Conservation (phyloP, 2,888 invertebrate genomes). For the Globia sparganii region DNA sequence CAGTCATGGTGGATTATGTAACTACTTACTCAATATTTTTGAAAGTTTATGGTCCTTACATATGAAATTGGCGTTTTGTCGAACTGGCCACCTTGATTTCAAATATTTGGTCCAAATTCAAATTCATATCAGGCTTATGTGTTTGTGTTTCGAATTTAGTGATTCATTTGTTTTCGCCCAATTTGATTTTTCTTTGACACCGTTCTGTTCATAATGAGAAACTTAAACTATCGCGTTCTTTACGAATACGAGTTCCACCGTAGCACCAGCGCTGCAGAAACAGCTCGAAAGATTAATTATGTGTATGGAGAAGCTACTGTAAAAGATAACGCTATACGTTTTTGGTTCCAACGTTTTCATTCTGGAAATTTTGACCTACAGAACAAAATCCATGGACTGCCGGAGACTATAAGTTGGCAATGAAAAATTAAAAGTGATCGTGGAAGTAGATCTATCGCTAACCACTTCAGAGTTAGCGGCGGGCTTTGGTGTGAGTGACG, state of each 20-base stretch:
- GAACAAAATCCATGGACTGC: neutral
- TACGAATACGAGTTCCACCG: too few species aligned
- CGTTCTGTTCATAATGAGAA: too few species aligned
- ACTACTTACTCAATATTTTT: slow-evolving; percentile 11
- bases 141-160: neutral
- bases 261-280: too few species aligned
- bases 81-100: neutral
- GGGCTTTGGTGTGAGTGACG: neutral
- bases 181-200: too few species aligned
- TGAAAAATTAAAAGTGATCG: neutral
- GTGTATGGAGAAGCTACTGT: neutral
- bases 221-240: too few species aligned
- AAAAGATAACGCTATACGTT: neutral
- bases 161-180: too few species aligned
- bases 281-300: neutral
- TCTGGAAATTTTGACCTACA: neutral
- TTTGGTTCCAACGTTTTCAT: neutral
- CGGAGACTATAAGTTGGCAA: neutral
- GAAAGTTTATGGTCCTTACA: neutral
- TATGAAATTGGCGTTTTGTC: too few species aligned
- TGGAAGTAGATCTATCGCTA: neutral
- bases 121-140: neutral
- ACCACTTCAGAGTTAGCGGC: neutral
- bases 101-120: neutral
- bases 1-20: slow-evolving; percentile 1